These are phyloP conservation scores for Galbula dea DNA, from an alignment of 2,113 vertebrate species.

Conservation along the genomic window DNA sequence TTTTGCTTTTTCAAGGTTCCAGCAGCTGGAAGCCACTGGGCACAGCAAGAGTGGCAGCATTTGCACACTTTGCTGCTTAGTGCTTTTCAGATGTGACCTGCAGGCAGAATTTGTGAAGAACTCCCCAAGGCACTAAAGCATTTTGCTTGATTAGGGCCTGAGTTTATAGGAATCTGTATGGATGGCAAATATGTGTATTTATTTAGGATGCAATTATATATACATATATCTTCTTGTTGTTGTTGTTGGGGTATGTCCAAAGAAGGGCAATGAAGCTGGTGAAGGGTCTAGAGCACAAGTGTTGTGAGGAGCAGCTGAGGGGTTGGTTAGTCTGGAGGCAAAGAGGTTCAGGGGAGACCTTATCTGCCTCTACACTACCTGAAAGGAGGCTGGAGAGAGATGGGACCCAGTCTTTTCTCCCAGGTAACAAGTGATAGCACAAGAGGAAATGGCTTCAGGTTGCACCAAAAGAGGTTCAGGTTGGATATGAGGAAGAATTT, in stretches of 20 bases:
- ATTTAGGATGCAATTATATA: not conserved
- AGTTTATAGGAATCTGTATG: not conserved
- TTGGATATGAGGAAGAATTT: no score
- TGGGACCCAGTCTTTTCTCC: no score
- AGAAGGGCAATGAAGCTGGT: no score
- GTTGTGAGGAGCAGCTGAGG: no score
- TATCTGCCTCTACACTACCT: no score
- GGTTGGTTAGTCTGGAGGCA: no score
- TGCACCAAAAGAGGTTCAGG: no score
- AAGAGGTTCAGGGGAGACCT: no score
- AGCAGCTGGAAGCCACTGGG: not conserved
- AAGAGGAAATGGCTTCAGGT: no score
- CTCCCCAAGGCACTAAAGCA: not conserved
- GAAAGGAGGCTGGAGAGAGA: no score
- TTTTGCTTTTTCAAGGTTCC: not conserved
- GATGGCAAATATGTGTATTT: not conserved
- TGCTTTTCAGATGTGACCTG: not conserved
- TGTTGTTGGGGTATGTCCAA: not conserved
- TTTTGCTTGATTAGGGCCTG: not conserved
- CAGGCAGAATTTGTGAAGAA: not conserved
- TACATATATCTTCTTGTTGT: not conserved
- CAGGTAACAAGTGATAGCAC: no score
- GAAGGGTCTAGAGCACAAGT: no score
- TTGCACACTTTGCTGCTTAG: not conserved
- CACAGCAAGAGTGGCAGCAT: not conserved